These are phyloP conservation scores for Drosophila quinaria DNA, from an alignment of 2,888 invertebrate species.

Conservation along the genomic window DNA sequence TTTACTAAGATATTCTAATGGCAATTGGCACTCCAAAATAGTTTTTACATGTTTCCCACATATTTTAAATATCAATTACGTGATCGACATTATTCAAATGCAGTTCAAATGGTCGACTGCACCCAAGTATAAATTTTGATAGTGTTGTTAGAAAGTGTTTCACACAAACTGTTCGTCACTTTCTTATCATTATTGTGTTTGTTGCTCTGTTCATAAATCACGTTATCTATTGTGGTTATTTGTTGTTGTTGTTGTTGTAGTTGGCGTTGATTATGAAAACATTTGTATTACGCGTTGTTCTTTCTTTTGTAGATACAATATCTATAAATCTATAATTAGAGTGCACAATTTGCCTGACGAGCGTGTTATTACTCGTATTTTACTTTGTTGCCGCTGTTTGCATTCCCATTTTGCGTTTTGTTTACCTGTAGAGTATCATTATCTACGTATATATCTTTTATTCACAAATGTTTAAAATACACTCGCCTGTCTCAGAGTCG, in stretches of 20 bases:
- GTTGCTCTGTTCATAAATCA: conserved; percentile 29
- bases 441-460: conserved; percentile 36
- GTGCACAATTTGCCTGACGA: conserved; percentile 41
- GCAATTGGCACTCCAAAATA: conserved; percentile 2
- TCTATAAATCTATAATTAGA: conserved; percentile 72
- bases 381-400: conserved; percentile 26
- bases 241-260: conserved; percentile 1
- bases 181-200: conserved; percentile 54
- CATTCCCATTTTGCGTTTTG: conserved; percentile 52
- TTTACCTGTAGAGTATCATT: conserved; percentile 47
- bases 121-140: conserved; percentile 10
- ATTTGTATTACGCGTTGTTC: conserved; percentile 62
- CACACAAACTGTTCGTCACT: conserved; percentile 20
- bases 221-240: conserved; percentile 31
- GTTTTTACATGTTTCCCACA: conserved; percentile 46
- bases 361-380: conserved; percentile 34
- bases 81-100: conserved; percentile 57
- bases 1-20: background rate
- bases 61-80: conserved; percentile 54
- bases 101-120: conserved; percentile 7
- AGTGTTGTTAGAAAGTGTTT: conserved; percentile 56
- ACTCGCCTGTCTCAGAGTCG: conserved; percentile 16
- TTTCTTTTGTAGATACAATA: conserved; percentile 65
- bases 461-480: conserved; percentile 59
- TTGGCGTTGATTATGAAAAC: conserved; percentile 60